Conservation (phyloP, 2,888 invertebrate genomes). For the Aplocera efformata region DNA sequence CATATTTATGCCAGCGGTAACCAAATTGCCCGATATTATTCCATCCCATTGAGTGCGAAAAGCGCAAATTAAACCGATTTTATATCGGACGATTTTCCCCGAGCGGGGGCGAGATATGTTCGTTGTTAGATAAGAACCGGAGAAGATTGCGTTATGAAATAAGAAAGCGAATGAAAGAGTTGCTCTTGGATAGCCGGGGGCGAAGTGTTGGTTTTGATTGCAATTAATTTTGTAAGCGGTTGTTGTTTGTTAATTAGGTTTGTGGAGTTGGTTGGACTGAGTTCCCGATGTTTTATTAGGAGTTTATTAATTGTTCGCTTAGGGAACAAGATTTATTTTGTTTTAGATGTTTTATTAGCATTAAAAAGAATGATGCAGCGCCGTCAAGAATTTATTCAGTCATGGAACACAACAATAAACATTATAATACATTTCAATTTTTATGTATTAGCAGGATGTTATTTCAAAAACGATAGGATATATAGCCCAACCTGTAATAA, state of each 20-base stretch:
- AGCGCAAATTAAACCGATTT: conserved; percentile 81
- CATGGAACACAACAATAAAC: too few relatives aligned
- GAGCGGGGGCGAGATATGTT: conserved; percentile 76
- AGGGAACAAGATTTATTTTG: too few relatives aligned
- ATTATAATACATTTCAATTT: too few relatives aligned
- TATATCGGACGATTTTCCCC: conserved; percentile 79
- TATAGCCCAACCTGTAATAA: too few relatives aligned
- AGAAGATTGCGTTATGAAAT: conserved; percentile 80
- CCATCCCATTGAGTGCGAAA: conserved; percentile 81
- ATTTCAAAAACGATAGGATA: too few relatives aligned
- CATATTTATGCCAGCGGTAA: conserved; percentile 80
- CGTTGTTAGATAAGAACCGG: conserved; percentile 74
- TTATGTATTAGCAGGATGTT: too few relatives aligned
- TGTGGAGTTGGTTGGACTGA: conserved; percentile 18
- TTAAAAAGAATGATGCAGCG: too few relatives aligned
- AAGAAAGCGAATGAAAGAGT: conserved; percentile 77
- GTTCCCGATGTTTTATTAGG: conserved; percentile 3
- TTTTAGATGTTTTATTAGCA: too few relatives aligned
- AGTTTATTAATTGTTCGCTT: conserved; percentile 8
- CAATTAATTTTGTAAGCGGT: conserved; percentile 44
- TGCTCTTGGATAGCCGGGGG: conserved; percentile 51
- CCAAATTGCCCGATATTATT: conserved; percentile 81
- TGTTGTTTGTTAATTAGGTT: conserved; percentile 34
- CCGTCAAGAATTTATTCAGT: too few relatives aligned
- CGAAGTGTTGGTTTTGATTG: conserved; percentile 48